Evolutionary conservation across 2,797 vertebrate genomes (phyloP), one percentile per base, ranked within the genome.

Genomic region (Acipenser ruthenus): DNA sequence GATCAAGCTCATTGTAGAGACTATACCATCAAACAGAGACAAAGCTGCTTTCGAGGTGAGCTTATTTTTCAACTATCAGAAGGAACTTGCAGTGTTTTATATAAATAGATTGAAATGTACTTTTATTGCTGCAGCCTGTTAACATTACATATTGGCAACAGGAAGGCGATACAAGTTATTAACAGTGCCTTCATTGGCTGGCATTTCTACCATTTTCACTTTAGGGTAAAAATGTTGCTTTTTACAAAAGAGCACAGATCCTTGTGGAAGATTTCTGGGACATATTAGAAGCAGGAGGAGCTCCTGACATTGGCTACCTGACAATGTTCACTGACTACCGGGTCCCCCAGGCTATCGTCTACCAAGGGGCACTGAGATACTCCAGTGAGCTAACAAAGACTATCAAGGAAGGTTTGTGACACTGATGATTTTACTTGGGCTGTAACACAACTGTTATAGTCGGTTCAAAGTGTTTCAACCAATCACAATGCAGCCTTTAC

Each of bases 241-340:
- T 99, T 78, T 94, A 94, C 82, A 99, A 99, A 79, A 88, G 97
- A 65, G 96, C 95, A n/a, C 97, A 99, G 83, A 99, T 99, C 82
- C 92, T 99, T 62, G 93, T 99, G 79, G 96, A 95, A 9, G 97
- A 99, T 77, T 93, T 89, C 0, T 99, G 97, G 95, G 93, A 93
- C 18, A 77, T 96, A 51, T 83, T 96, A 77, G 94, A 93, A 69
- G 94, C 93, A 67, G 87, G 89, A 77, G 93, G 90, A 68, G 90
- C 97, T 68, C 52, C 73, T 10, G 91, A 95, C 79, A 91, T 97
- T 77, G 89, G 90, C 79, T 90, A 84, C 74, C 89, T 99, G 63
- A 98, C 96, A 69, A 94, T 99, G 93, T 99, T 99, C 76, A 94
- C 96, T 8, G 97, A 99, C 85, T 99, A 99, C 78, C 90, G 96